Conservation (phyloP, 2,888 invertebrate genomes). For the Callimorpha dominula region DNA sequence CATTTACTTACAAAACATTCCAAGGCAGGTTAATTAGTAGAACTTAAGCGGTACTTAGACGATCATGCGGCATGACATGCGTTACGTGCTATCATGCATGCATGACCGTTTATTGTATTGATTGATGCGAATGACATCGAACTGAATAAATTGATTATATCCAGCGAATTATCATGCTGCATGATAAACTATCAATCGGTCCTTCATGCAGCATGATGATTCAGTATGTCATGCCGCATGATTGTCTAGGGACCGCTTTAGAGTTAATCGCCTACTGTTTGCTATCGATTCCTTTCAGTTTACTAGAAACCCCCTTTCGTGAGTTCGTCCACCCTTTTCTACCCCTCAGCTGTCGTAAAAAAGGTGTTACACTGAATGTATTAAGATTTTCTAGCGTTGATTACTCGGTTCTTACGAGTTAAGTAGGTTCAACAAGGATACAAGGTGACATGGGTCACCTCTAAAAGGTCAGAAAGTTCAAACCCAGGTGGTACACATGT, state of each 20-base stretch:
- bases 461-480: slow-evolving; percentile 17
- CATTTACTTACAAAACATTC: neutral
- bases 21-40: slow-evolving; percentile 9
- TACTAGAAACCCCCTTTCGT: slow-evolving; percentile 13
- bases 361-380: slow-evolving; percentile 30
- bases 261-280: slow-evolving; percentile 27
- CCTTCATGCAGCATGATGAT: too few species aligned
- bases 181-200: too few species aligned
- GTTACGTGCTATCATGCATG: too few species aligned
- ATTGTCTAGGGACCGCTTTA: too few species aligned
- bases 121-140: too few species aligned
- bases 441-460: slow-evolving; percentile 42
- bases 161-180: too few species aligned
- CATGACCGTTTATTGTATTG: too few species aligned
- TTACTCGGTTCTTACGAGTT: slow-evolving; percentile 20
- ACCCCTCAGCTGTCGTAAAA: slow-evolving; percentile 20
- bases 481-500: neutral
- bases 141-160: too few species aligned
- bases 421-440: slow-evolving; percentile 34
- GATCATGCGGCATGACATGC: too few species aligned
- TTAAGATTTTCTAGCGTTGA: slow-evolving; percentile 36
- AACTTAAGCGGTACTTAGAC: too few species aligned
- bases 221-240: too few species aligned
- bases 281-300: slow-evolving; percentile 39
- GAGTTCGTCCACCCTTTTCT: slow-evolving; percentile 22